These are phyloP conservation scores for Pogonophryne albipinna DNA, from an alignment of 2,797 vertebrate species.

Conservation along the genomic window DNA sequence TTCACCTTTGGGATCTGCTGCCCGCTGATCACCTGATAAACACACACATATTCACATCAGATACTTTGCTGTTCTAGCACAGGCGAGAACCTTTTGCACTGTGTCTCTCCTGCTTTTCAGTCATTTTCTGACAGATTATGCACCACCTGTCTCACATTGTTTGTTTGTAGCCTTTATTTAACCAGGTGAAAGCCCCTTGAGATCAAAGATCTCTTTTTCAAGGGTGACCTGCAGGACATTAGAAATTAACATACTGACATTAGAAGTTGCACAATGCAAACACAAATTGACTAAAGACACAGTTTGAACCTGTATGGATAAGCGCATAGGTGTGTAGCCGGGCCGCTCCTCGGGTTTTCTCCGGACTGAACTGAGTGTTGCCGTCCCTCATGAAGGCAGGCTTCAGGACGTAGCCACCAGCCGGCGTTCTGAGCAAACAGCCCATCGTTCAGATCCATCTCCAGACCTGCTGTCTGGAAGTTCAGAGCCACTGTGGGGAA, in stretches of 20 bases:
- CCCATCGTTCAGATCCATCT: slow-evolving; percentile 97
- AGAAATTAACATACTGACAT: background rate
- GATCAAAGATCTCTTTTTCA: too few relatives aligned
- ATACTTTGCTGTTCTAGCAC: background rate
- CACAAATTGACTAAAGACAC: background rate
- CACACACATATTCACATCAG: slow-evolving; percentile 5
- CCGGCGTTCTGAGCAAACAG: slow-evolving; percentile 90
- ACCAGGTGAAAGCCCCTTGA: too few relatives aligned
- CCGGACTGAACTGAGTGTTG: slow-evolving; percentile 86
- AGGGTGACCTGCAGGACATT: too few relatives aligned
- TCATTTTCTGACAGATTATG: background rate
- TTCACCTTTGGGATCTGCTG: slow-evolving; percentile 95
- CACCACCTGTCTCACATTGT: background rate
- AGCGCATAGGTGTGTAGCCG: slow-evolving; percentile 74
- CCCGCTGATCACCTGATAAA: slow-evolving; percentile 92
- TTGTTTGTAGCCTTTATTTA: too few relatives aligned
- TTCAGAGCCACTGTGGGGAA: slow-evolving; percentile 92
- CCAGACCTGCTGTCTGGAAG: slow-evolving; percentile 93
- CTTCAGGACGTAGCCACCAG: slow-evolving; percentile 93
- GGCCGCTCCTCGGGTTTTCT: slow-evolving; percentile 74
- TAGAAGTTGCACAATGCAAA: background rate
- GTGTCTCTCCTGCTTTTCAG: too few relatives aligned
- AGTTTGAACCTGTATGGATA: slow-evolving; percentile 89
- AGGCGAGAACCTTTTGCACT: too few relatives aligned
- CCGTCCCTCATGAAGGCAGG: slow-evolving; percentile 89